phyloP scores from a whole-genome alignment of 2,797 vertebrate species.

The Poecilia velifera region DNA sequence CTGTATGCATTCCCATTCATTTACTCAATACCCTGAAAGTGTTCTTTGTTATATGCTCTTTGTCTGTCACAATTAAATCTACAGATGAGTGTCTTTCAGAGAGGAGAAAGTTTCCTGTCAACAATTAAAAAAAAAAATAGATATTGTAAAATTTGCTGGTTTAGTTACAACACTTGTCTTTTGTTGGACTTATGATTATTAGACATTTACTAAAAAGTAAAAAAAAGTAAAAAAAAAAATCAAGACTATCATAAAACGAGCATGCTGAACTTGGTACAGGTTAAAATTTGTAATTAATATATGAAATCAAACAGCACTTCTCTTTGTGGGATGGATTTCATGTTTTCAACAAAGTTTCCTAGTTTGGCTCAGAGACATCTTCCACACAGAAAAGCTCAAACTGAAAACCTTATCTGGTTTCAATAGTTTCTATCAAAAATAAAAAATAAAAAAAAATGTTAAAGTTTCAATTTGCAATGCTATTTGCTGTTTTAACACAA shows the following conservation, averaged over 20 bases:
- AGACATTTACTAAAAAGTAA: background rate
- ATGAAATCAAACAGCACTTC: background rate
- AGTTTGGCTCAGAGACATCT: background rate
- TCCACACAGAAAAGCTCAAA: background rate
- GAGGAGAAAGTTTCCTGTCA: background rate
- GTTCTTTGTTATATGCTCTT: background rate
- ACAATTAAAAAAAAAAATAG: background rate
- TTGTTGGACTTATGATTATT: background rate
- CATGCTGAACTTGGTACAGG: background rate
- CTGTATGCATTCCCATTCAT: background rate
- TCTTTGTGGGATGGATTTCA: background rate
- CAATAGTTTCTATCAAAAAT: background rate
- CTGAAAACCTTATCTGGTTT: background rate
- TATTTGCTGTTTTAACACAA: too few species aligned
- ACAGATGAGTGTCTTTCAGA: background rate
- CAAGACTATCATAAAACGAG: background rate
- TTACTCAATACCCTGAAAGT: background rate
- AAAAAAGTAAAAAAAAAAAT: background rate
- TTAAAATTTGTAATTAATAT: background rate
- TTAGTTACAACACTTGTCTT: background rate
- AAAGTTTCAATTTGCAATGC: too few species aligned
- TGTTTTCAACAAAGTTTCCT: background rate
- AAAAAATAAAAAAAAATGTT: too few species aligned
- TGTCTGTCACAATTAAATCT: background rate
- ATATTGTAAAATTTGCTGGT: background rate